Conservation (phyloP, 2,888 invertebrate genomes). For the Bellardia bayeri region DNA sequence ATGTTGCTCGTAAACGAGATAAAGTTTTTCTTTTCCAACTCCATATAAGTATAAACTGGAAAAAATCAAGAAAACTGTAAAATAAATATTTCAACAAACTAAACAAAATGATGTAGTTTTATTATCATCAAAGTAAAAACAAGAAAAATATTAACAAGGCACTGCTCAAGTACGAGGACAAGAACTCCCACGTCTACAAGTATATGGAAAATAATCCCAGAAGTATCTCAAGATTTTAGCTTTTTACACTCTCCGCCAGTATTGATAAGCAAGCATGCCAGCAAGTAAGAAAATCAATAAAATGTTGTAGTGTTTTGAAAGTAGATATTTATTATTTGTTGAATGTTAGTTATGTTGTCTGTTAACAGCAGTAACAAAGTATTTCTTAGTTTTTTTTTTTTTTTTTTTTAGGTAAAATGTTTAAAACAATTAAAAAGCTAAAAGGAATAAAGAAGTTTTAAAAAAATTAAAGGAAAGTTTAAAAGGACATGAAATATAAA, state of each 20-base stretch:
- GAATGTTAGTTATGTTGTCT: no score
- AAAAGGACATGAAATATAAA: no score
- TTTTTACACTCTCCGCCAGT: neutral
- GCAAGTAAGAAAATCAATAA: slow-evolving; percentile 3
- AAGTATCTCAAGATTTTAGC: slow-evolving; percentile 16
- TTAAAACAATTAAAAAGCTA: no score
- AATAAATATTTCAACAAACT: slow-evolving; percentile 50
- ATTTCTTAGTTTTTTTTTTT: no score
- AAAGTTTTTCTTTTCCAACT: slow-evolving; percentile 15
- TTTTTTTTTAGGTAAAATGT: no score
- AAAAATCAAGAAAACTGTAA: slow-evolving; percentile 3
- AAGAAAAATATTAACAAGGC: slow-evolving; percentile 24
- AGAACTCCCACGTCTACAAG: neutral
- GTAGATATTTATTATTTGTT: no score
- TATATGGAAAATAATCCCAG: slow-evolving; percentile 22
- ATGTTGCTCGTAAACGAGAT: slow-evolving; percentile 15
- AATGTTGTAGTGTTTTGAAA: neutral
- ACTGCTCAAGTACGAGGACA: slow-evolving; percentile 1
- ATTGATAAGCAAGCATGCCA: neutral
- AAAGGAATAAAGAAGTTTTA: no score
- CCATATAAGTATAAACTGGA: neutral
- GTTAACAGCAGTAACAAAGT: no score
- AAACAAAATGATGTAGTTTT: slow-evolving; percentile 29
- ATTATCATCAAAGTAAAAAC: slow-evolving; percentile 14
- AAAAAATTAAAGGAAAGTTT: no score